phyloP scores from a whole-genome alignment of 2,113 vertebrate species.

The Tamias sibiricus region DNA sequence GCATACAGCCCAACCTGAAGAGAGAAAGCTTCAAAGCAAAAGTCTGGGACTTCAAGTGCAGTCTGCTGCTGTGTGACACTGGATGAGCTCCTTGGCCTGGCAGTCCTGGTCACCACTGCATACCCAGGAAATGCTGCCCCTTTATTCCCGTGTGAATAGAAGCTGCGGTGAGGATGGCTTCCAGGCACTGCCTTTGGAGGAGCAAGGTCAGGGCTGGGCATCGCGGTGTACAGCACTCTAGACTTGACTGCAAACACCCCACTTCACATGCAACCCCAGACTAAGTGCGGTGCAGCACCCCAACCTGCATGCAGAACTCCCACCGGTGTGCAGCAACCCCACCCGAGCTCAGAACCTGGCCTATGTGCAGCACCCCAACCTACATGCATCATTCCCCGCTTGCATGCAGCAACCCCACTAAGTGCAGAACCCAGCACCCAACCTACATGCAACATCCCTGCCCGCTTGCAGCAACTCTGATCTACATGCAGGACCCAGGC shows the following conservation, averaged over 20 bases:
- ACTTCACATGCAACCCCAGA: not conserved
- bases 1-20: not conserved
- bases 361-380: not conserved
- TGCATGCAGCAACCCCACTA: too few relatives aligned
- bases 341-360: not conserved
- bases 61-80: not conserved
- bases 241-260: not conserved
- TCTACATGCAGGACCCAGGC: not conserved
- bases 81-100: not conserved
- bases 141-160: not conserved
- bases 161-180: not conserved
- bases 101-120: not conserved
- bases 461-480: not conserved
- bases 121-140: not conserved
- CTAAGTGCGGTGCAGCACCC: not conserved
- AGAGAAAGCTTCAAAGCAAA: not conserved
- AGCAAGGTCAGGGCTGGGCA: constrained; percentile 2
- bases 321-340: not conserved
- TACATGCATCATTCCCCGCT: not conserved
- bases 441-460: not conserved
- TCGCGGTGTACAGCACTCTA: not conserved
- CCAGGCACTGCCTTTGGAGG: not conserved
- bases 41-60: not conserved
- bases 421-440: not conserved
- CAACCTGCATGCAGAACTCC: too few relatives aligned